Base-by-base conservation (phyloP, 2,797 vertebrate genomes). In the Oreortyx pictus region DNA sequence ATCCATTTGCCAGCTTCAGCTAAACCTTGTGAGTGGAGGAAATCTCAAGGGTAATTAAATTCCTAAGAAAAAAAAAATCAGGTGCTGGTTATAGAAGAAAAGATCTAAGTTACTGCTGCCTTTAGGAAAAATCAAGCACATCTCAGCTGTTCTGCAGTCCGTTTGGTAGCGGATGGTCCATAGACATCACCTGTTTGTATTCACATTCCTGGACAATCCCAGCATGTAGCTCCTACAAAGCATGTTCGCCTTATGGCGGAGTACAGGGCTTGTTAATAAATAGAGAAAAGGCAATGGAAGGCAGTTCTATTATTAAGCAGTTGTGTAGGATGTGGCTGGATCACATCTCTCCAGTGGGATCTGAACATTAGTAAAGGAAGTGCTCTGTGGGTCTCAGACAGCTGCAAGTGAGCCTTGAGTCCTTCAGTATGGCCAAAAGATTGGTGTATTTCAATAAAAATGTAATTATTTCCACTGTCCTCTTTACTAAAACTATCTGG, bases 381-480 rank as follows among this genome's bases (percentile, higher is more conserved):
- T 70, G 41, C 18, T 82, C 43, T 20, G 11, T 5, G 4, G 12
- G 22, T 68, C 46, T 85, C 5, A 46, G 33, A 43, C 68, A 82
- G 4, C 24, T 25, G 7, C 43, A 76, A 52, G 8, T 0, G 0
- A 84, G 20, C n/a, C 1, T 2, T 10, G 64, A 61, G 52, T 68
- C 49, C 61, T 81, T 59, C 52, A 37, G 33, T 17, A 52, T 60
- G 52, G 35, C 74, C 66, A 59, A 47, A 39, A 9, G 52, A 44
- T 66, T 0, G 14, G 9, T 46, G 7, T 31, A 19, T 61, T 75
- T 92, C 82, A 41, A 14, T 65, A 37, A 88, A 13, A 20, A 6
- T 33, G 8, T 33, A 12, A 14, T 22, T 22, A 14, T 57, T 57
- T 33, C 56, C 13, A 1, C 70, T 74, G 18, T 27, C 59, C 68